Evolutionary conservation across 1,140 invertebrate species (phyloP).

Genomic region (Conus ventricosus): DNA sequence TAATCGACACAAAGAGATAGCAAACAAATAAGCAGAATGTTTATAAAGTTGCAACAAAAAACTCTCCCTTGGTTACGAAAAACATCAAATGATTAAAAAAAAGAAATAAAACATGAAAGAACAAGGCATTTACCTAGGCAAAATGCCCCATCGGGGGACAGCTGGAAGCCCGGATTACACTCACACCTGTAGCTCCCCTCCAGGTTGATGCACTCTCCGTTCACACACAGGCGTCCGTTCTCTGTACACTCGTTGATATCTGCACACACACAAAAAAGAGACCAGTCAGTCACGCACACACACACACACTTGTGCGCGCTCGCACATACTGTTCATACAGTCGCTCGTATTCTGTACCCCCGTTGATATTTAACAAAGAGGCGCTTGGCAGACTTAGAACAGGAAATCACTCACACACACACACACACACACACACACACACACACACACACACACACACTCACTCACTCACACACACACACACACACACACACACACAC

Average conservation of each 20-base stretch:
- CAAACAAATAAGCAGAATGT: too few species aligned
- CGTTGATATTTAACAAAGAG: too few species aligned
- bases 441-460: slow-evolving; percentile 3
- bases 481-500: too few species aligned
- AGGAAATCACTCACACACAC: neutral
- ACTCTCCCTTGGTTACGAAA: too few species aligned
- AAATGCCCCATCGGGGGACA: slow-evolving; percentile 87
- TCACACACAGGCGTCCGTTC: slow-evolving; percentile 86
- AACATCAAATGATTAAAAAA: too few species aligned
- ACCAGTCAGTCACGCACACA: neutral
- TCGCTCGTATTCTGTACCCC: neutral
- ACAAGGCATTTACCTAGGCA: slow-evolving; percentile 81
- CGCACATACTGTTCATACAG: too few species aligned
- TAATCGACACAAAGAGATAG: too few species aligned
- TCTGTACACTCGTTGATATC: slow-evolving; percentile 88
- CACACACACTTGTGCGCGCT: neutral
- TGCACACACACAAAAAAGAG: slow-evolving; percentile 57
- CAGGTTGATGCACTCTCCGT: slow-evolving; percentile 88
- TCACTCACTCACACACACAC: neutral
- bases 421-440: neutral
- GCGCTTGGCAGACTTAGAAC: too few species aligned
- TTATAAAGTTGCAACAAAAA: neutral
- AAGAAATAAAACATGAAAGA: too few species aligned
- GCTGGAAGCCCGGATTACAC: slow-evolving; percentile 86
- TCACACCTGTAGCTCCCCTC: slow-evolving; percentile 91